These are phyloP conservation scores for Tanytarsus gracilentus DNA, from an alignment of 2,888 invertebrate genomes.

Conservation along the genomic window DNA sequence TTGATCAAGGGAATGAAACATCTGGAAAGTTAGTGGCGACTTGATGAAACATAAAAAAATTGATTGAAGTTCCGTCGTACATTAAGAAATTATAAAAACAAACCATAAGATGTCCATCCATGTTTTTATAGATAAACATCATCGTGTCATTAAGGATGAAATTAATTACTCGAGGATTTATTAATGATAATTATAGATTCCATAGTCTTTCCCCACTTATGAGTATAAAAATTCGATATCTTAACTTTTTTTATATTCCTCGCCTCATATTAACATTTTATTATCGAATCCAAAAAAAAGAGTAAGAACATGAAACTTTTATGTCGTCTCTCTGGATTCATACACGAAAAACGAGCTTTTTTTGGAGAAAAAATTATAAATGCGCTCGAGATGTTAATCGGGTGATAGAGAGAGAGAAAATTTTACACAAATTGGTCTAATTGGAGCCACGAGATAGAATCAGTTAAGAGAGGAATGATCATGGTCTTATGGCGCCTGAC, in stretches of 20 bases:
- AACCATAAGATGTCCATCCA: no score
- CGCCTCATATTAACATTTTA: constrained; percentile 24
- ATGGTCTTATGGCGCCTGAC: constrained; percentile 22
- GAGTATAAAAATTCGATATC: no score
- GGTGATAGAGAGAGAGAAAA: constrained; percentile 21
- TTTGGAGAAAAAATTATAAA: constrained; percentile 8
- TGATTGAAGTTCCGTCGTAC: no score
- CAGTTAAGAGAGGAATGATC: no score
- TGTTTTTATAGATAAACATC: no score
- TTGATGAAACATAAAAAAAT: neutral
- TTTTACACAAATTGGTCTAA: constrained; percentile 29
- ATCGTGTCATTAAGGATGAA: no score
- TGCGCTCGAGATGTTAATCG: constrained; percentile 14
- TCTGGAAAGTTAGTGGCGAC: neutral
- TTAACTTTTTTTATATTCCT: constrained; percentile 15
- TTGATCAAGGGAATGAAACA: neutral
- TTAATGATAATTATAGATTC: no score
- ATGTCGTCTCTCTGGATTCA: neutral
- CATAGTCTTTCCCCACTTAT: neutral
- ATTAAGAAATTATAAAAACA: no score
- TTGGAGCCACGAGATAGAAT: no score
- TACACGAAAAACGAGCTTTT: no score
- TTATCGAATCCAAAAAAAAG: constrained; percentile 1
- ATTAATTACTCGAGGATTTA: no score
- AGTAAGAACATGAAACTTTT: constrained; percentile 9